Base-by-base conservation (phyloP, 2,113 vertebrate species). In the Mesoclemmys tuberculata region DNA sequence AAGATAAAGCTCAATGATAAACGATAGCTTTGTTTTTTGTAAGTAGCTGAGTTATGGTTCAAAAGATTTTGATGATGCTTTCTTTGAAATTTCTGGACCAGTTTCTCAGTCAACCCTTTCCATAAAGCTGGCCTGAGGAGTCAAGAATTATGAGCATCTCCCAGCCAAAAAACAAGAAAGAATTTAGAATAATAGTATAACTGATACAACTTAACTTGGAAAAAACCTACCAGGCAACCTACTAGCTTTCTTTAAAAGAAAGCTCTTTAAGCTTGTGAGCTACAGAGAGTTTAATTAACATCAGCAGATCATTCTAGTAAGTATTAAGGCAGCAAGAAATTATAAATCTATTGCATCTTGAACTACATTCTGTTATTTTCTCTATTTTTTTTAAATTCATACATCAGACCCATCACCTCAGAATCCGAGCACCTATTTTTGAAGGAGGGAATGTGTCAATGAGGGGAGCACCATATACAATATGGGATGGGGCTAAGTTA, bases 11-110 rank as follows among this genome's bases (percentile, higher is more conserved):
- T 80, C 95, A 91, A 93, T 27, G 22, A 81, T 90, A 83, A 86
- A 84, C 96, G 94, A 97, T 95, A 96, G 64, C 93, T 95, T 97
- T 95, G 96, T 97, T 96, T 61, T 35, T 84, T 56, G 74, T 93
- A 93, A 96, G 87, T 11, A 87, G 79, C 31, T 87, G 92, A 87
- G 77, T 96, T 95, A 90, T 19, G 44, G 92, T 86, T 94, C 89
- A 94, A 91, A 96, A 88, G 54, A 84, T 92, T 96, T 81, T 92
- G 71, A 94, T 93, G 89, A 82, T 56, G 90, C 44, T 88, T 94
- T 44, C 96, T 97, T 97, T 97, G 96, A 98, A 96, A 97, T 95
- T 93, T 96, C 91, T 96, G 91, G 75, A 85, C 88, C 84, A 91
- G 85, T 84, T 94, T 94, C 92, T 86, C 61, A 90, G 88, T 80